phyloP scores from a whole-genome alignment of 2,888 invertebrate genomes.

The Cheilosia soror region DNA sequence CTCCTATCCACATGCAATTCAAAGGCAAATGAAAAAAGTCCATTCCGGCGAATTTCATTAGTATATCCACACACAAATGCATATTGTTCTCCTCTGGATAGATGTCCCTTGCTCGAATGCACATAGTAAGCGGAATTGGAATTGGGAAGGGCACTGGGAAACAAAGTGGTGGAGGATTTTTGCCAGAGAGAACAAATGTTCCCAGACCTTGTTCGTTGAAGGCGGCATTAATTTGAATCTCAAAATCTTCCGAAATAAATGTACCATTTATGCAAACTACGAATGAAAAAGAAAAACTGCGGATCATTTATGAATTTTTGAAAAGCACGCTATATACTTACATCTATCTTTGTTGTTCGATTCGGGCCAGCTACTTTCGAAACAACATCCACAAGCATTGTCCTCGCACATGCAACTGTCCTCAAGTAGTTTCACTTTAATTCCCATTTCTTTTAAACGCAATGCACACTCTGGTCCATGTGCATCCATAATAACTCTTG shows the following conservation, averaged over 20 bases:
- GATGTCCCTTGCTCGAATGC: conserved; percentile 52
- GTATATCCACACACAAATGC: conserved; percentile 56
- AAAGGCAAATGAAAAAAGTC: conserved; percentile 49
- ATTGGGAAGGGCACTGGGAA: conserved; percentile 60
- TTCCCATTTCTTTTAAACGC: conserved; percentile 43
- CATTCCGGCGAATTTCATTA: conserved; percentile 46
- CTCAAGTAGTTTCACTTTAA: conserved; percentile 46
- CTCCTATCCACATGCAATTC: conserved; percentile 55
- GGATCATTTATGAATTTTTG: too few relatives aligned
- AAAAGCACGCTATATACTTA: conserved; percentile 15
- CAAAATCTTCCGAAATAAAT: conserved; percentile 32
- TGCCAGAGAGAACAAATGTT: conserved; percentile 47
- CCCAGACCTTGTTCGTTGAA: conserved; percentile 51
- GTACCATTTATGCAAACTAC: conserved; percentile 50
- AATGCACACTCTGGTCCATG: conserved; percentile 41
- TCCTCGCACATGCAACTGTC: conserved; percentile 50
- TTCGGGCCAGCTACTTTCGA: conserved; percentile 41
- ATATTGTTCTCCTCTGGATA: conserved; percentile 43
- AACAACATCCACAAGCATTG: conserved; percentile 50
- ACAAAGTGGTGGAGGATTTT: conserved; percentile 62
- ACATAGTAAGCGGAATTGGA: conserved; percentile 56
- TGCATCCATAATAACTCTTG: not conserved
- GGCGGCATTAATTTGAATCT: conserved; percentile 35
- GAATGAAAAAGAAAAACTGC: not conserved
- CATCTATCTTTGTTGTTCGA: conserved; percentile 37